A percentile compares a stretch with the other conserved stretches of the same genome.
These are phyloP conservation scores for Anguilla marmorata DNA, from an alignment of 2,797 vertebrate genomes.

Conservation along the genomic window DNA sequence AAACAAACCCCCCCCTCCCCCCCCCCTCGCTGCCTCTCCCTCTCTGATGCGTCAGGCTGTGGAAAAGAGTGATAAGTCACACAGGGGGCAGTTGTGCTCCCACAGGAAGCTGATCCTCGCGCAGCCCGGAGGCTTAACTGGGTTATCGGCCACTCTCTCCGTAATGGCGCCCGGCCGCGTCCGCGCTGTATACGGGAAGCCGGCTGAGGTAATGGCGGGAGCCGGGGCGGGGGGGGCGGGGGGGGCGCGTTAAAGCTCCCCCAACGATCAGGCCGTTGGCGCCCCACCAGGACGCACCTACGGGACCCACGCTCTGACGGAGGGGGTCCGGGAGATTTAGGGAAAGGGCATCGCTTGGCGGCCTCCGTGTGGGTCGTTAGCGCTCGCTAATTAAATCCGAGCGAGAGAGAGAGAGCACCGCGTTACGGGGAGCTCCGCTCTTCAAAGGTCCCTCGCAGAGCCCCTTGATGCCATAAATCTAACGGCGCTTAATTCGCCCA, in stretches of 20 bases:
- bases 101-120: not conserved
- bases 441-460: not conserved
- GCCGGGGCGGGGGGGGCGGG: not conserved
- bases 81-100: not conserved
- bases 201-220: not conserved
- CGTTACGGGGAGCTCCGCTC: not conserved
- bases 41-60: not conserved
- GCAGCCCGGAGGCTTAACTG: not conserved
- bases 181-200: not conserved
- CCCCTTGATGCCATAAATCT: not conserved
- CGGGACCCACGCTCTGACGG: not conserved
- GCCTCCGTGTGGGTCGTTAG: not conserved
- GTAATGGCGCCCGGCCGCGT: not conserved
- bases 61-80: not conserved
- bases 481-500: not conserved
- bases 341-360: not conserved
- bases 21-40: not conserved
- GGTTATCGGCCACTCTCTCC: not conserved
- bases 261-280: not conserved
- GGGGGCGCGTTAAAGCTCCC: too few relatives aligned
- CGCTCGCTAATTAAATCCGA: conserved; percentile 15
- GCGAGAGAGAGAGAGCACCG: too few relatives aligned
- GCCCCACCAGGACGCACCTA: too few relatives aligned
- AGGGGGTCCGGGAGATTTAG: not conserved
- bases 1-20: not conserved